Percentiles rank a stretch among this genome's conserved stretches.
Evolutionary conservation across 1,140 invertebrate genomes (phyloP).

Genomic region (Elysia chlorotica): DNA sequence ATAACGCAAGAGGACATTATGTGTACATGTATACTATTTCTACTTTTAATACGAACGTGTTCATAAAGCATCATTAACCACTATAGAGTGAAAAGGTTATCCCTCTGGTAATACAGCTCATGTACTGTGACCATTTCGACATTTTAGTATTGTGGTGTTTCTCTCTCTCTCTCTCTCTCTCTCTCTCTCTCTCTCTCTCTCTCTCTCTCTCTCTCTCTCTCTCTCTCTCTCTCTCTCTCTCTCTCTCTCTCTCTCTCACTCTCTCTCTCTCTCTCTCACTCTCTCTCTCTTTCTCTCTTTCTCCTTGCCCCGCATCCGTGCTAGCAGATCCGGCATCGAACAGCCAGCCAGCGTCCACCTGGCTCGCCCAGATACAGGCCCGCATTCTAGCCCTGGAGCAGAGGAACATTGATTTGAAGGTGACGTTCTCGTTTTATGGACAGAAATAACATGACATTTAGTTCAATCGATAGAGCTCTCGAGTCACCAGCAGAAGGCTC

Average conservation of each 20-base stretch:
- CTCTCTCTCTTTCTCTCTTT: background rate
- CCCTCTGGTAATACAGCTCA: too few species aligned
- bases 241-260: background rate
- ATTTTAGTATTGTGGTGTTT: background rate
- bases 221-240: background rate
- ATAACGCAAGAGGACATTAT: too few species aligned
- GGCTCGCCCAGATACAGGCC: slow-evolving; percentile 7
- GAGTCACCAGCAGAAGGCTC: background rate
- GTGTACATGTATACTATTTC: too few species aligned
- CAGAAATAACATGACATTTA: too few species aligned
- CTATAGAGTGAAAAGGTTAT: too few species aligned
- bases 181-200: background rate
- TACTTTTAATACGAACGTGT: too few species aligned
- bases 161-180: background rate
- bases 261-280: background rate
- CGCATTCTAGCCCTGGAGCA: slow-evolving; percentile 15
- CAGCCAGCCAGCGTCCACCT: slow-evolving; percentile 4
- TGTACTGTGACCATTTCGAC: too few species aligned
- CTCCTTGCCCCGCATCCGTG: background rate
- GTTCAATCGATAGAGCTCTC: too few species aligned
- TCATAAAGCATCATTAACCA: too few species aligned
- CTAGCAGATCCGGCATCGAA: background rate
- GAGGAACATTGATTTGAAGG: slow-evolving; percentile 10
- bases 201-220: background rate
- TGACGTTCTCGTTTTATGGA: too few species aligned